Evolutionary conservation across 1,140 invertebrate genomes (phyloP).

Genomic region (Drosophila biarmipes): DNA sequence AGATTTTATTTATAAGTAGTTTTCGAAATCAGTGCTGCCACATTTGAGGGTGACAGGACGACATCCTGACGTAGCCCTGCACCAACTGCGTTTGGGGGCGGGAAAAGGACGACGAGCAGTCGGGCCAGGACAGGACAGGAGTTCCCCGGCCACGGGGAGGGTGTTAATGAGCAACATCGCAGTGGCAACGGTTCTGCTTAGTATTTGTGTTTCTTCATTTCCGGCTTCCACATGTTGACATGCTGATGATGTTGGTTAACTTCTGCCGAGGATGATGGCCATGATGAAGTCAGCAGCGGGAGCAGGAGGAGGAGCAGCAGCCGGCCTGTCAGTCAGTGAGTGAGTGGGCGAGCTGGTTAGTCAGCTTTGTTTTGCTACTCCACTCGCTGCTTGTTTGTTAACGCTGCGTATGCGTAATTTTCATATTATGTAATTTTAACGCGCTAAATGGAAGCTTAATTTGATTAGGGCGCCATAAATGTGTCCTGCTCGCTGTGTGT

Average conservation of each 20-base stretch:
- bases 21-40: background rate
- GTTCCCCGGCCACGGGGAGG: conserved; percentile 5
- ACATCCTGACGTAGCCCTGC: conserved; percentile 34
- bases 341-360: conserved; percentile 53
- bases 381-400: conserved; percentile 40
- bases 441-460: conserved; percentile 77
- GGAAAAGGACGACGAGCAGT: background rate
- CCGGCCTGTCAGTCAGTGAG: conserved; percentile 37
- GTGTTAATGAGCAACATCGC: conserved; percentile 76
- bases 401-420: conserved; percentile 78
- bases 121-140: conserved; percentile 2
- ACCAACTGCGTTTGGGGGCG: conserved; percentile 14
- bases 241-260: conserved; percentile 64
- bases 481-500: conserved; percentile 43
- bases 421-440: conserved; percentile 75
- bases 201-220: conserved; percentile 82
- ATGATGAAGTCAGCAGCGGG: conserved; percentile 69
- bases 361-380: conserved; percentile 56
- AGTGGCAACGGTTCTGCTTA: conserved; percentile 76
- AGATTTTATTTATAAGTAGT: background rate
- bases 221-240: conserved; percentile 81
- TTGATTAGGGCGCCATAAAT: conserved; percentile 77
- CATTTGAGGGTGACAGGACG: conserved; percentile 44
- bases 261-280: conserved; percentile 54
- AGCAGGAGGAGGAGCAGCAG: conserved; percentile 14